phyloP scores from a whole-genome alignment of 1,140 invertebrate species.

The Lucilia sericata region DNA sequence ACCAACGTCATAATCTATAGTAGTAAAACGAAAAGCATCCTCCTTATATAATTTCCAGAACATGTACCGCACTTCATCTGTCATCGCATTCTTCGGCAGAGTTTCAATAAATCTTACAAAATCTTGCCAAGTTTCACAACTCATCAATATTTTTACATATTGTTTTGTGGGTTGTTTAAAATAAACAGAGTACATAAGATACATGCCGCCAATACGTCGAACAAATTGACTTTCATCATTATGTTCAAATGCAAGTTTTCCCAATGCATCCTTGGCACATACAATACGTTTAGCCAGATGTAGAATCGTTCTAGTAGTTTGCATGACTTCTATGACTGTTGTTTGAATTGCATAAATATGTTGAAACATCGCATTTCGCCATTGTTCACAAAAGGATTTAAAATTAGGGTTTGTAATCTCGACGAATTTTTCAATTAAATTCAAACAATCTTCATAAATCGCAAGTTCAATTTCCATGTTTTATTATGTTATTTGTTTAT shows the following conservation, averaged over 20 bases:
- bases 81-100: not conserved
- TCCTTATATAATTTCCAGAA: conserved; percentile 55
- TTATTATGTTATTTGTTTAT: not conserved
- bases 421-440: conserved; percentile 39
- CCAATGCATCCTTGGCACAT: conserved; percentile 51
- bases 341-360: conserved; percentile 58
- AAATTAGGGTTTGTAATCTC: conserved; percentile 46
- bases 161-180: conserved; percentile 61
- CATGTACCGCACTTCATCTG: conserved; percentile 53
- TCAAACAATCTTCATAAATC: conserved; percentile 43
- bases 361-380: conserved; percentile 55
- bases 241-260: not conserved
- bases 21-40: conserved; percentile 57
- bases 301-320: conserved; percentile 56
- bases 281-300: conserved; percentile 56
- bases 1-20: conserved; percentile 55
- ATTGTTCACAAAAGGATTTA: conserved; percentile 54
- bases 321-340: conserved; percentile 57
- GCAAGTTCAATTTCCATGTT: conserved; percentile 43
- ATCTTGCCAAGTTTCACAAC: conserved; percentile 52
- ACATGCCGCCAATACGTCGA: conserved; percentile 56
- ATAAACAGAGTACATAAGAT: conserved; percentile 58
- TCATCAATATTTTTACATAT: conserved; percentile 58
- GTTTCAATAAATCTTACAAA: conserved; percentile 51
- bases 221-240: not conserved